phyloP scores from a whole-genome alignment of 2,888 invertebrate species.

The Erebia palarica region DNA sequence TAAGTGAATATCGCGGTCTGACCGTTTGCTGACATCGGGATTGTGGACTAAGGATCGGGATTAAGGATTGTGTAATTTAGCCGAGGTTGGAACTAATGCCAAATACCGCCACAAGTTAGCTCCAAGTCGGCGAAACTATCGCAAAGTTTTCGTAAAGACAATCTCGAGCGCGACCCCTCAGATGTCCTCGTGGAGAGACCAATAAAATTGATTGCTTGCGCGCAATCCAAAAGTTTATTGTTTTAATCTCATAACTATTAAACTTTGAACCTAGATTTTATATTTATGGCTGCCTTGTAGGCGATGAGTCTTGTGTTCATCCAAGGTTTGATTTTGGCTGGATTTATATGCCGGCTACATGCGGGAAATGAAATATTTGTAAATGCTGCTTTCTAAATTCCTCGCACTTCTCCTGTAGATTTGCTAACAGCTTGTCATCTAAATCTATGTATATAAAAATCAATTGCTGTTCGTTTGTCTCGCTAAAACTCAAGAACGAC shows the following conservation, averaged over 20 bases:
- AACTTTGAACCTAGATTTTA: constrained; percentile 3
- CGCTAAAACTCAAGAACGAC: too few relatives aligned
- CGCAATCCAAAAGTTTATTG: constrained; percentile 17
- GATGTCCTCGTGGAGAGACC: neutral
- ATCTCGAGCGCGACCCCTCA: constrained; percentile 12
- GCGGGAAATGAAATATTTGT: too few relatives aligned
- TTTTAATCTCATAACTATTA: constrained; percentile 8
- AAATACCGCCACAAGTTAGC: constrained; percentile 1
- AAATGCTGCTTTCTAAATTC: too few relatives aligned
- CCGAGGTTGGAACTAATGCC: constrained; percentile 20
- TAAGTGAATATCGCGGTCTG: constrained; percentile 18
- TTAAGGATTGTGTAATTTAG: constrained; percentile 25
- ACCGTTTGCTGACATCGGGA: constrained; percentile 29
- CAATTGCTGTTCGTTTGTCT: too few relatives aligned
- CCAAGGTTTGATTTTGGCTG: neutral
- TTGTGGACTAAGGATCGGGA: too few relatives aligned
- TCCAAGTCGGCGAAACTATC: constrained; percentile 15
- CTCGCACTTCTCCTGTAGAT: too few relatives aligned
- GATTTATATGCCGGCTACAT: too few relatives aligned
- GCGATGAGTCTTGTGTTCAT: neutral
- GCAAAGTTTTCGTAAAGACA: constrained; percentile 18
- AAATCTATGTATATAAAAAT: too few relatives aligned
- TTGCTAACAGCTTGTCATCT: too few relatives aligned
- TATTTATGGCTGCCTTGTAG: neutral
- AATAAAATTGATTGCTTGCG: constrained; percentile 12